Evolutionary conservation across 2,797 vertebrate genomes (phyloP).

Genomic region (Crenichthys baileyi): DNA sequence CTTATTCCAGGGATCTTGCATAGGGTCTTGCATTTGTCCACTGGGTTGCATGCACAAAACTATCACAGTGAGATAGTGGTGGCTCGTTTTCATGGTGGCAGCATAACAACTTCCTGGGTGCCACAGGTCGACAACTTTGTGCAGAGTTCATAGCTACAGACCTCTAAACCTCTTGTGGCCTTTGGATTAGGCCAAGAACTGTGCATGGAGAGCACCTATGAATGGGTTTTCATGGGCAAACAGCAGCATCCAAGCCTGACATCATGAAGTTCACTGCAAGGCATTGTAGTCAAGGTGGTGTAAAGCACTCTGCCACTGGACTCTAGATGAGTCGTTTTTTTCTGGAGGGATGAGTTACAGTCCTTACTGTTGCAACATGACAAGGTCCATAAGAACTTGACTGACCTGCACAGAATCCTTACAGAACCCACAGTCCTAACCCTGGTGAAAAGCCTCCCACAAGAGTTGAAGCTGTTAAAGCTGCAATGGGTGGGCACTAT

Average conservation of each 20-base stretch:
- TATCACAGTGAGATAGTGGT: too few species aligned
- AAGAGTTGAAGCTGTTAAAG: not conserved
- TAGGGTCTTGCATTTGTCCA: too few species aligned
- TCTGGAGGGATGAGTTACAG: not conserved
- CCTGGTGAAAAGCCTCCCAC: not conserved
- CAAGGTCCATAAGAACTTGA: not conserved
- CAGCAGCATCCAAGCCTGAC: not conserved
- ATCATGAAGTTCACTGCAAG: not conserved
- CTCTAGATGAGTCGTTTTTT: not conserved
- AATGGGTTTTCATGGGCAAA: not conserved
- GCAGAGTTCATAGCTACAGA: not conserved
- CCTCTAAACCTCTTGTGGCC: not conserved
- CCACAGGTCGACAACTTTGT: not conserved
- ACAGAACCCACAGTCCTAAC: not conserved
- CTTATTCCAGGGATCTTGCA: too few species aligned
- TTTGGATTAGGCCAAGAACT: not conserved
- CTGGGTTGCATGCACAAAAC: too few species aligned
- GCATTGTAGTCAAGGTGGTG: not conserved
- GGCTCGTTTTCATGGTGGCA: too few species aligned
- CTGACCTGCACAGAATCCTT: not conserved
- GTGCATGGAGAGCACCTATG: not conserved
- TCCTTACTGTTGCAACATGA: too few species aligned
- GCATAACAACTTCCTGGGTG: too few species aligned
- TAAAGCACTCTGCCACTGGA: not conserved
- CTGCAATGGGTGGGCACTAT: not conserved